Conservation (phyloP, 2,113 vertebrate species). For the Microtus richardsoni region DNA sequence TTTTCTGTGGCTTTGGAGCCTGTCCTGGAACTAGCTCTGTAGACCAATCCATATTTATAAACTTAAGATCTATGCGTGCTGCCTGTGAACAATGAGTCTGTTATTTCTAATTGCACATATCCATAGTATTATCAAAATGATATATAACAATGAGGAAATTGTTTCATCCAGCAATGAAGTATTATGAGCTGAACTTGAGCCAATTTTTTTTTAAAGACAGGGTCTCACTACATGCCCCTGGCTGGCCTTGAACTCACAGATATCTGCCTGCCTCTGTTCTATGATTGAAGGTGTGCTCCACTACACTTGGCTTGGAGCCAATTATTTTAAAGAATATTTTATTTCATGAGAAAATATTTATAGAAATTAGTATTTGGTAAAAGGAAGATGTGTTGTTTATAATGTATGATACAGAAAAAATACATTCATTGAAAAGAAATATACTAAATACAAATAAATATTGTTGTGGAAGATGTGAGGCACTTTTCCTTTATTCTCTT, state of each 20-base stretch:
- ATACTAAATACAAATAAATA: not conserved
- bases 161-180: not conserved
- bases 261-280: not conserved
- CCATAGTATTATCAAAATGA: not conserved
- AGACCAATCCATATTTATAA: not conserved
- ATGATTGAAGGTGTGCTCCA: not conserved
- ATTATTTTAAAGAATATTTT: not conserved
- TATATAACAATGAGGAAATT: not conserved
- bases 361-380: not conserved
- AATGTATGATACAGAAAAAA: constrained; percentile 3
- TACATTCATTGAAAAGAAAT: constrained; percentile 2
- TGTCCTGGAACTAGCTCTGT: too few species aligned
- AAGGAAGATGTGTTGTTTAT: not conserved
- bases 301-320: not conserved
- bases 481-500: not conserved
- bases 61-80: not conserved
- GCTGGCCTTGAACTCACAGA: not conserved
- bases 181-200: not conserved
- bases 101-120: not conserved
- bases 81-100: not conserved
- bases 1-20: too few species aligned
- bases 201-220: not conserved
- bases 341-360: not conserved
- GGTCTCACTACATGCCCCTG: not conserved
- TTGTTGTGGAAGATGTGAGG: not conserved